Conservation (phyloP, 2,888 invertebrate genomes). For the Heliconius ethilla region DNA sequence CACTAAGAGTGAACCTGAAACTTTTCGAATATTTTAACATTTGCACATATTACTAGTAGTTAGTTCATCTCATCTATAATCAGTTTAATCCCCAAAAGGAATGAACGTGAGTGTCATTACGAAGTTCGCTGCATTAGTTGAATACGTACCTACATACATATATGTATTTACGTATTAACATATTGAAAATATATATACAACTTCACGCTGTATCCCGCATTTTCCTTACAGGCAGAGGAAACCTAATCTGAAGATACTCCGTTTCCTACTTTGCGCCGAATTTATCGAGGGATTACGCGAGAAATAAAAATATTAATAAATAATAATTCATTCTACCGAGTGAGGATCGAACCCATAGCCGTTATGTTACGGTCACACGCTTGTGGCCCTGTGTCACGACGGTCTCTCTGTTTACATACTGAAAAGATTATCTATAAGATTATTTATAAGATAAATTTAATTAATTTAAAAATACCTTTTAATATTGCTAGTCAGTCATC, state of each 20-base stretch:
- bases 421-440: background rate
- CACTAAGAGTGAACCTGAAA: background rate
- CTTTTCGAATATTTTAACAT: background rate
- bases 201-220: too few species aligned
- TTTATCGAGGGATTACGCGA: too few species aligned
- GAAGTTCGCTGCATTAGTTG: background rate
- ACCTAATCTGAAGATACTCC: too few species aligned
- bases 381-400: too few species aligned
- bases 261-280: too few species aligned
- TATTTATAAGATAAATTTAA: background rate
- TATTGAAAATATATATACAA: background rate
- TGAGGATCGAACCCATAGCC: too few species aligned
- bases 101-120: constrained; percentile 7
- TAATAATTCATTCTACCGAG: too few species aligned
- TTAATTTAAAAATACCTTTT: background rate
- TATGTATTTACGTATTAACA: background rate
- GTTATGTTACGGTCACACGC: too few species aligned
- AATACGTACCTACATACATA: background rate
- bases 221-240: too few species aligned
- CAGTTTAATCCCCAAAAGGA: constrained; percentile 10
- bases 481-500: background rate
- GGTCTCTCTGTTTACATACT: too few species aligned
- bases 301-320: too few species aligned
- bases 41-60: constrained; percentile 3
- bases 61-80: constrained; percentile 5